Percentiles rank a stretch among this genome's conserved stretches.
These are phyloP conservation scores for Panthera tigris DNA, from an alignment of 2,113 vertebrate species.

Conservation along the genomic window DNA sequence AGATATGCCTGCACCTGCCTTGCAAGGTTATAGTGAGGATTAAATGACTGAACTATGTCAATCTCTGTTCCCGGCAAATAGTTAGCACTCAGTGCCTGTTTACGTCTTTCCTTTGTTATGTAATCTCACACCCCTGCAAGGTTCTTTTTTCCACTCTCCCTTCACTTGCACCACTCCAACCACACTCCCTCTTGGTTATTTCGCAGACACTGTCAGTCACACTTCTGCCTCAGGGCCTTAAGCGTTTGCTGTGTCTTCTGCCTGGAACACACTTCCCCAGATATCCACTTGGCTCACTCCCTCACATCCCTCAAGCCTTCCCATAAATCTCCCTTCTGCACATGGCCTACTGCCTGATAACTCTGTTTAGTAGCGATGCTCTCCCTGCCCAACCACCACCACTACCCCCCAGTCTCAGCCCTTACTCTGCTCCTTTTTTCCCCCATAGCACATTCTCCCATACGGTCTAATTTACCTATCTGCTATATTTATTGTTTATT, in stretches of 20 bases:
- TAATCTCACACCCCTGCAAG: neutral
- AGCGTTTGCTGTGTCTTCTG: neutral
- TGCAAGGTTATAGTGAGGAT: neutral
- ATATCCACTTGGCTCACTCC: neutral
- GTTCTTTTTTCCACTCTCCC: neutral
- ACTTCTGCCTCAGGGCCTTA: neutral
- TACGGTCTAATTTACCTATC: neutral
- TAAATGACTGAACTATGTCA: neutral
- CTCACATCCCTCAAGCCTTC: neutral
- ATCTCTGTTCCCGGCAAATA: neutral
- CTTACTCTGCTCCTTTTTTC: neutral
- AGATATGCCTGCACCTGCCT: neutral
- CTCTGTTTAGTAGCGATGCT: neutral
- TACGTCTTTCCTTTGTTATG: neutral
- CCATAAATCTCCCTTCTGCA: neutral
- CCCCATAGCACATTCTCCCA: neutral
- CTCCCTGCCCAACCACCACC: too few relatives aligned
- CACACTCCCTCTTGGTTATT: neutral
- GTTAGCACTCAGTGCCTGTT: neutral
- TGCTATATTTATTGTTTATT: neutral
- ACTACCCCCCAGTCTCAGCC: neutral
- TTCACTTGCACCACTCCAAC: neutral
- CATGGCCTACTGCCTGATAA: accelerated
- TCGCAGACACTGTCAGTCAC: neutral
- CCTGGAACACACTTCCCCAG: neutral